A percentile compares a stretch with the other conserved stretches of the same genome.
Conservation (phyloP, 2,113 vertebrate genomes). For the Pseudopipra pipra region DNA sequence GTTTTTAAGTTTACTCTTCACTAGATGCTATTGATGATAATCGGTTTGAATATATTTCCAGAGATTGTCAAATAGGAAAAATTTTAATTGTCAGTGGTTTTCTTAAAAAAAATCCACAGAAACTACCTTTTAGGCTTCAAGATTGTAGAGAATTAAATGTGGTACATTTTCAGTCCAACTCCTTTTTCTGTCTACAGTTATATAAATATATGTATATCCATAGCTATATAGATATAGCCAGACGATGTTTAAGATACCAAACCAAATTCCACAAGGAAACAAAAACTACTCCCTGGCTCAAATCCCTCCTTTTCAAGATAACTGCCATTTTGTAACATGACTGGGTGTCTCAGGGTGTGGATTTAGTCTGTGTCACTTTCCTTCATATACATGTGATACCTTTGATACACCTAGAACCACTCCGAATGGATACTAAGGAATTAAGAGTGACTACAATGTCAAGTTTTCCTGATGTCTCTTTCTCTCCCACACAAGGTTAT, state of each 20-base stretch:
- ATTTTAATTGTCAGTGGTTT: background rate
- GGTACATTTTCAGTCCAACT: background rate
- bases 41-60: background rate
- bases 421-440: background rate
- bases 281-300: background rate
- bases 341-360: background rate
- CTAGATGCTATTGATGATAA: background rate
- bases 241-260: background rate
- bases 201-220: background rate
- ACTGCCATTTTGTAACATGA: background rate
- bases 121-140: background rate
- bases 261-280: background rate
- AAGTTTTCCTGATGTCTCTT: background rate
- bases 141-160: background rate
- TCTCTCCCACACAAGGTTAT: background rate
- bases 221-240: background rate
- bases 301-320: background rate
- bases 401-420: background rate
- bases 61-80: background rate
- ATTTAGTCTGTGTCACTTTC: background rate
- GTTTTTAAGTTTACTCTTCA: background rate
- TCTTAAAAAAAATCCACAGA: background rate
- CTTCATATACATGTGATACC: rapidly evolving
- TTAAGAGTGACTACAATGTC: background rate
- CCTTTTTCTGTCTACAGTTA: background rate